Percentiles rank a stretch among this genome's conserved stretches.
These are phyloP conservation scores for Dolichoris vasculosae DNA, from an alignment of 1,140 invertebrate genomes.

Conservation along the genomic window DNA sequence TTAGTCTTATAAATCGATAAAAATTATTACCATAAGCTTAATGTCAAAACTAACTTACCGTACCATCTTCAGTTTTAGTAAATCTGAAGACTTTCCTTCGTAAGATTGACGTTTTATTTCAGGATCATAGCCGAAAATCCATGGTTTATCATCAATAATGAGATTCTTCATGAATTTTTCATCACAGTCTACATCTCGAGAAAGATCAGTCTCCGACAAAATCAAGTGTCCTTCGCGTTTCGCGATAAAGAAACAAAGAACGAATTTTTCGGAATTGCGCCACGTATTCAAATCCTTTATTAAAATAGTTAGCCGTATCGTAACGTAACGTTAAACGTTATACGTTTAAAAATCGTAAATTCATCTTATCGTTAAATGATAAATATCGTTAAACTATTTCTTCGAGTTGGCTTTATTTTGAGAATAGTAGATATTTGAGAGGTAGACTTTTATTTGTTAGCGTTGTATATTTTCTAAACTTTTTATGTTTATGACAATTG, in stretches of 20 bases:
- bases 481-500: background rate
- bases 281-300: background rate
- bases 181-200: background rate
- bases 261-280: background rate
- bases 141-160: slow-evolving; percentile 14
- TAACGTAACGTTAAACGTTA: too few species aligned
- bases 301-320: background rate
- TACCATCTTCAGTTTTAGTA: background rate
- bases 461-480: background rate
- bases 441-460: background rate
- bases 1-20: background rate
- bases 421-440: background rate
- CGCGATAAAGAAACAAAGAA: background rate
- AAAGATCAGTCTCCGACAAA: background rate
- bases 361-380: background rate
- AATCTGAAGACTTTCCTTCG: background rate
- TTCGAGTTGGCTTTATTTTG: background rate
- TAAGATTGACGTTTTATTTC: slow-evolving; percentile 5
- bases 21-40: background rate
- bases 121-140: background rate
- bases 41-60: background rate
- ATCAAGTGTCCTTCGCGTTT: background rate
- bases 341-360: background rate
- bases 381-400: too few species aligned
- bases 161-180: slow-evolving; percentile 14